phyloP scores from a whole-genome alignment of 2,888 invertebrate species.

The Leptarthrus brevirostris region DNA sequence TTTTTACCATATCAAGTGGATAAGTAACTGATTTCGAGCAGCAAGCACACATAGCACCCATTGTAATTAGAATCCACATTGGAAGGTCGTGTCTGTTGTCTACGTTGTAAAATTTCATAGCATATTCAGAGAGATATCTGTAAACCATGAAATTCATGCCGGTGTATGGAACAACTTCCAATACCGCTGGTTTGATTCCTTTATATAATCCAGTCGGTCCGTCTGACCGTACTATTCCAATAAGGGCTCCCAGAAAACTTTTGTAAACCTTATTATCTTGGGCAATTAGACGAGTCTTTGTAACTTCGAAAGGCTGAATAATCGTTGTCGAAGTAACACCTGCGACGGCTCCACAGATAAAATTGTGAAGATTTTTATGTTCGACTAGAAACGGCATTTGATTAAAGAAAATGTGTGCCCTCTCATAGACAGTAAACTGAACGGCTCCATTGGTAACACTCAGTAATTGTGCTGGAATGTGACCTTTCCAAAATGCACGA shows the following conservation, averaged over 20 bases:
- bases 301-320: neutral
- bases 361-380: neutral
- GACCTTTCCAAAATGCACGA: slow-evolving; percentile 1
- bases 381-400: neutral
- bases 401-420: too few relatives aligned
- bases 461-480: neutral
- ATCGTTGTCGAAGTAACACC: neutral
- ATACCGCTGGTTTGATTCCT: neutral
- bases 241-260: neutral
- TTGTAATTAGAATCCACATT: neutral
- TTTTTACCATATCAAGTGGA: neutral
- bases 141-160: slow-evolving; percentile 26
- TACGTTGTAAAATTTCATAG: neutral
- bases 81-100: neutral
- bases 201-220: neutral
- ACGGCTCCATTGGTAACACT: neutral
- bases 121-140: neutral
- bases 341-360: neutral
- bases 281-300: neutral
- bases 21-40: neutral
- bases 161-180: neutral
- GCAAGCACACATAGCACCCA: neutral
- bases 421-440: neutral
- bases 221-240: neutral
- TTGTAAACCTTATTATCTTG: neutral